Evolutionary conservation across 2,888 invertebrate species (phyloP), one percentile per base, ranked within the genome.

Genomic region (Cinara cedri): DNA sequence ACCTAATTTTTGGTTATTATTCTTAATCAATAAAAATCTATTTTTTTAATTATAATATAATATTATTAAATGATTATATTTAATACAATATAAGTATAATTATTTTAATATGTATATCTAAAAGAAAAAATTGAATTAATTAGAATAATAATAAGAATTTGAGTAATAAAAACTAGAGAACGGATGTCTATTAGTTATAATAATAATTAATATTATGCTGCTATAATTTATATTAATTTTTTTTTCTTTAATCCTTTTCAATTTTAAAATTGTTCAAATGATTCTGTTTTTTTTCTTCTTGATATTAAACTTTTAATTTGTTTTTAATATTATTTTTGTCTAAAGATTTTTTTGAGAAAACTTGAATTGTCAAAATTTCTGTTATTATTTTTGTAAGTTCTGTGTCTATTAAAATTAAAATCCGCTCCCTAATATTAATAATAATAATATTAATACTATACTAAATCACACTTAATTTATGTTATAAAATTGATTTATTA

Each of bases 391-490:
- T 8, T 54, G 19, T 54, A 19, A 54, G n/a, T 34, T 34, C 34
- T 34, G 6, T 4, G 6, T 4, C 34, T 34, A 34, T 21, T 21
- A 21, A 21, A 26, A 70, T 21, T 3, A 16, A 21, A 57, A 72
- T 60, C 24, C n/a, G 26, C 24, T 46, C 46, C 57, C 26, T 44
- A 24, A 57, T 72, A 72, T 54, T 54, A 68, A 51, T 65, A 21
- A 51, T 51, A 68, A 49, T 66, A 16, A 24, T 66, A 49, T 14
- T 16, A 16, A 24, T 49, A 62, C 10, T 21, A 44, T 65, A 66
- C 14, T 49, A 63, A 74, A 74, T 74, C 62, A 74, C 62, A 54
- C 63, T 54, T 65, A 54, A 65, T 74, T 54, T 44, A 65, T 14
- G 42, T 65, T 24, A 3, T 2, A 74, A 54, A 44, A 65, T 74